These are phyloP conservation scores for Malurus elegans DNA, from an alignment of 2,113 vertebrate species.

Conservation along the genomic window DNA sequence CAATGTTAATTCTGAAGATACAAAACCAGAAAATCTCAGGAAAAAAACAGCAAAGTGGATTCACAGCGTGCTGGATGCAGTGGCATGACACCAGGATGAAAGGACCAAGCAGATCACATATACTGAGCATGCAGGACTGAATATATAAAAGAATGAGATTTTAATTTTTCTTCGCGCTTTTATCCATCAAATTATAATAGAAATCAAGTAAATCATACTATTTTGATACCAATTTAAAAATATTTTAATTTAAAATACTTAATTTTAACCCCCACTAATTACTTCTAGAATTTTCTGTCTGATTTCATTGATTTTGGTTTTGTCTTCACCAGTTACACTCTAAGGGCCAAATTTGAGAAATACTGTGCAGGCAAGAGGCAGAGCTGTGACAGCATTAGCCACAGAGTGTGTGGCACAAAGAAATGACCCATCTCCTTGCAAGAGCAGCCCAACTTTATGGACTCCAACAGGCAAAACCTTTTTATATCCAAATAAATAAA, in stretches of 20 bases:
- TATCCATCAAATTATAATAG: not conserved
- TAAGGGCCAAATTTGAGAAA: not conserved
- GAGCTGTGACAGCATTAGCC: not conserved
- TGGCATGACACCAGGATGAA: not conserved
- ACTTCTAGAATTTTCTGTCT: not conserved
- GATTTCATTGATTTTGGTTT: not conserved
- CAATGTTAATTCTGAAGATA: not conserved
- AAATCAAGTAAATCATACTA: not conserved
- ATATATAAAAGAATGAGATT: not conserved
- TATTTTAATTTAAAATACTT: not conserved
- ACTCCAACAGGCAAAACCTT: not conserved
- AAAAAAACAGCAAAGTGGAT: not conserved
- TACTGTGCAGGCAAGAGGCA: accelerated
- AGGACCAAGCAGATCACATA: accelerated
- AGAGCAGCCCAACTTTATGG: not conserved
- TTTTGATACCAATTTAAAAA: not conserved
- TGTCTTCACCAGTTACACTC: not conserved
- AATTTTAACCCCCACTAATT: not conserved
- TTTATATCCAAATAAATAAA: not conserved
- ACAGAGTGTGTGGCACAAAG: not conserved
- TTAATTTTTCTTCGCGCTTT: not conserved
- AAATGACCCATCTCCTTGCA: not conserved
- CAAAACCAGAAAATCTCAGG: not conserved
- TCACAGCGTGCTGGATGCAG: not conserved
- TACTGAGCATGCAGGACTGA: not conserved